These are phyloP conservation scores for Sinella curviseta DNA, from an alignment of 1,140 invertebrate species.

Conservation along the genomic window DNA sequence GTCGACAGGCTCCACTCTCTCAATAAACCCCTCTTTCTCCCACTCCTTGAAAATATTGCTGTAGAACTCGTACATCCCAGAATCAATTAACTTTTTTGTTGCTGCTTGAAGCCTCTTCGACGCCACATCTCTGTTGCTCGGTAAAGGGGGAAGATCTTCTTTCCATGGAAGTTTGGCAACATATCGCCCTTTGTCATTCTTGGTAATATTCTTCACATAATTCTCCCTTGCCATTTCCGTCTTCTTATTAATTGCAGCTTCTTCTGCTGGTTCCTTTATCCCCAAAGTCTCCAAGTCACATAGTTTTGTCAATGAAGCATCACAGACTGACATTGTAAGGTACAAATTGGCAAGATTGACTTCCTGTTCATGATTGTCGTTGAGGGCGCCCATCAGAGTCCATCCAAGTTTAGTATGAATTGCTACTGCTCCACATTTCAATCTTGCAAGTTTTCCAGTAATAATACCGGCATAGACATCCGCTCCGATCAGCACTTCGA, in stretches of 20 bases:
- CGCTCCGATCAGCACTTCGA: slow-evolving; percentile 4
- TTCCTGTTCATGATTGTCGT: neutral
- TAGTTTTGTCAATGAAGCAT: slow-evolving; percentile 47
- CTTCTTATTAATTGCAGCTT: neutral
- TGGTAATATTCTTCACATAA: neutral
- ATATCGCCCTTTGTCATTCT: neutral
- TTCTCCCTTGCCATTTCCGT: neutral
- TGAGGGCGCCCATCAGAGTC: neutral
- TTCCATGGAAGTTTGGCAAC: slow-evolving; percentile 2
- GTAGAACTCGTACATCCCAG: neutral
- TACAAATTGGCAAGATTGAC: neutral
- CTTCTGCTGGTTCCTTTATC: slow-evolving; percentile 50
- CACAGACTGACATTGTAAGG: neutral
- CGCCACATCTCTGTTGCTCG: neutral
- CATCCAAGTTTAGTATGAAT: neutral
- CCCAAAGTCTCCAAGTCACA: too few species aligned
- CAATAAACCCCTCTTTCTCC: neutral
- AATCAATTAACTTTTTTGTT: neutral
- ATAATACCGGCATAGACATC: neutral
- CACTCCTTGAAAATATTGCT: neutral
- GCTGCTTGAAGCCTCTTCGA: neutral
- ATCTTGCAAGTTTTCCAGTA: neutral
- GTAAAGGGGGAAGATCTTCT: neutral
- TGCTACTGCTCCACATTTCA: neutral
- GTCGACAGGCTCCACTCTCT: neutral